These are phyloP conservation scores for Haliclona indistincta DNA, from an alignment of 37 sponge, comb jelly and placozoan genomes.

Conservation along the genomic window DNA sequence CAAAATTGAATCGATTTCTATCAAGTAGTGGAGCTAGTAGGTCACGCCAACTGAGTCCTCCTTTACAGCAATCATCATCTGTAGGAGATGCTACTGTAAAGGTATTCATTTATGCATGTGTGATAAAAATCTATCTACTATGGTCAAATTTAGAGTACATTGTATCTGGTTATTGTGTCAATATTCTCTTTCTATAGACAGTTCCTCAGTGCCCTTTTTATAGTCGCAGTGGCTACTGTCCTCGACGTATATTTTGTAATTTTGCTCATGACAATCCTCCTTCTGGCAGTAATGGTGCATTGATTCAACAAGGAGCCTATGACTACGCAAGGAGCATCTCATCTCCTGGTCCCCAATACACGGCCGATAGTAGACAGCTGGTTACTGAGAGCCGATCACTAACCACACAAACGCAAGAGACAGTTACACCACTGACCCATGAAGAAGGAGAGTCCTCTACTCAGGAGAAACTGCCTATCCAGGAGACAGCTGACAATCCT, in stretches of 20 bases:
- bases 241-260: conserved; percentile 34
- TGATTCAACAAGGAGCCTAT: neutral
- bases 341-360: neutral
- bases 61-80: too few relatives aligned
- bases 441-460: too few relatives aligned
- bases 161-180: too few relatives aligned
- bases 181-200: neutral
- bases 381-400: neutral
- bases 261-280: conserved; percentile 17
- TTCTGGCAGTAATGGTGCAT: neutral
- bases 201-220: conserved; percentile 33
- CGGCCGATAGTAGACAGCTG: neutral
- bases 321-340: neutral
- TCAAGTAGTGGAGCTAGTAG: too few relatives aligned
- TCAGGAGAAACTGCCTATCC: too few relatives aligned
- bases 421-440: too few relatives aligned
- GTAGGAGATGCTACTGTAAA: neutral
- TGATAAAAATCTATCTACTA: neutral
- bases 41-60: too few relatives aligned
- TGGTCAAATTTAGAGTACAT: too few relatives aligned
- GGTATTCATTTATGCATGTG: conserved; percentile 7
- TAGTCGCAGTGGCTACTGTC: conserved; percentile 45
- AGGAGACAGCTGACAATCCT: too few relatives aligned
- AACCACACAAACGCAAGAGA: neutral
- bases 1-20: too few relatives aligned